Evolutionary conservation across 1,140 invertebrate species (phyloP), one percentile per base, ranked within the genome.

Genomic region (Ceratina australensis): DNA sequence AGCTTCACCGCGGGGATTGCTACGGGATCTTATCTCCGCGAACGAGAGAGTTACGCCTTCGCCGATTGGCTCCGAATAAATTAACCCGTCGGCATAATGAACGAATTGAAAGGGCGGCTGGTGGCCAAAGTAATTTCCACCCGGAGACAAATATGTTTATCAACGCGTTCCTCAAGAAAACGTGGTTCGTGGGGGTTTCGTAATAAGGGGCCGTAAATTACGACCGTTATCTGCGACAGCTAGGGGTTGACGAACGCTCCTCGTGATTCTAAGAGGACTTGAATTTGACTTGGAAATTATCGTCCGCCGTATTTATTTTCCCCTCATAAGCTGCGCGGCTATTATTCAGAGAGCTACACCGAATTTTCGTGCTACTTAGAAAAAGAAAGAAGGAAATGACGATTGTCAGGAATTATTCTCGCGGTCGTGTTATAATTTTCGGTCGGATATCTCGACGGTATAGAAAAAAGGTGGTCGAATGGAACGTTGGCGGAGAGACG

Each of bases 261-360:
- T 28, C 20, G 26, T 56, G 26, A 56, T 56, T 68, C 33, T 68
- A 20, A 68, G 28, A 26, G 26, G 50, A 13, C 42, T 22, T 13
- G n/a, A 56, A 68, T 68, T 56, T 68, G 66, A 68, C 66, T 68
- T 68, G 66, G 66, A 56, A 68, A 68, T 68, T 22, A 28, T 33
- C 15, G 24, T 28, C 5, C 22, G 8, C 49, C 26, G 8, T 56
- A 56, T 68, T 68, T 68, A 50, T 56, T 33, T n/a, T 16, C 26
- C n/a, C 1, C 18, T 4, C 10, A 15, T 13, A 33, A 1, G 18
- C 24, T 33, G 24, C n/a, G 13, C 0, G 47, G 3, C n/a, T 18
- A 15, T 10, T 2, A n/a, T 28, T 28, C n/a, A 1, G 18, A 7
- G 28, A 54, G 5, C 28, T n/a, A n/a, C n/a, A n/a, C n/a, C n/a